phyloP scores from a whole-genome alignment of 1,140 invertebrate genomes.

The Xylocopa sonorina region DNA sequence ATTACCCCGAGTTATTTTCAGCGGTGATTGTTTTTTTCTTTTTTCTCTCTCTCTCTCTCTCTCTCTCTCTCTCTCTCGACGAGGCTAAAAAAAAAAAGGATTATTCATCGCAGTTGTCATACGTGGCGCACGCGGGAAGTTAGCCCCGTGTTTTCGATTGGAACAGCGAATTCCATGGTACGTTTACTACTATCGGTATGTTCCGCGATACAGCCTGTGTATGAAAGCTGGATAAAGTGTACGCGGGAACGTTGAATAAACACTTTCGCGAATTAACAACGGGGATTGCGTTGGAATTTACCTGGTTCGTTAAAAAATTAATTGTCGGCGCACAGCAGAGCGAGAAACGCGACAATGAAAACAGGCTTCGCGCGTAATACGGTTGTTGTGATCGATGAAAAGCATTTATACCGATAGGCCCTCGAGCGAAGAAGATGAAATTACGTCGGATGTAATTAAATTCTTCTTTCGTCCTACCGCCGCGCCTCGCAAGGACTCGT shows the following conservation, averaged over 20 bases:
- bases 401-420: not conserved
- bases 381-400: no score
- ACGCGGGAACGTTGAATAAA: conserved; percentile 32
- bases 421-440: conserved; percentile 34
- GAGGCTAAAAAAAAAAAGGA: not conserved
- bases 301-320: conserved; percentile 49
- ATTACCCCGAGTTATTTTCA: not conserved
- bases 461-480: conserved; percentile 50
- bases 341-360: conserved; percentile 7
- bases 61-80: no score
- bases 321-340: conserved; percentile 10
- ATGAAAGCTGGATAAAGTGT: not conserved
- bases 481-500: no score
- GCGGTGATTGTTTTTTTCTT: not conserved
- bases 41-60: no score
- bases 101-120: no score
- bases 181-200: not conserved
- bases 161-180: not conserved
- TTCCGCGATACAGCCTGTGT: conserved; percentile 7
- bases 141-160: not conserved
- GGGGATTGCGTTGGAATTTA: conserved; percentile 32
- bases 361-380: not conserved
- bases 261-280: conserved; percentile 42
- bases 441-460: conserved; percentile 50
- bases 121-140: not conserved